Conservation (phyloP, 2,797 vertebrate species). For the Dipus sagitta region DNA sequence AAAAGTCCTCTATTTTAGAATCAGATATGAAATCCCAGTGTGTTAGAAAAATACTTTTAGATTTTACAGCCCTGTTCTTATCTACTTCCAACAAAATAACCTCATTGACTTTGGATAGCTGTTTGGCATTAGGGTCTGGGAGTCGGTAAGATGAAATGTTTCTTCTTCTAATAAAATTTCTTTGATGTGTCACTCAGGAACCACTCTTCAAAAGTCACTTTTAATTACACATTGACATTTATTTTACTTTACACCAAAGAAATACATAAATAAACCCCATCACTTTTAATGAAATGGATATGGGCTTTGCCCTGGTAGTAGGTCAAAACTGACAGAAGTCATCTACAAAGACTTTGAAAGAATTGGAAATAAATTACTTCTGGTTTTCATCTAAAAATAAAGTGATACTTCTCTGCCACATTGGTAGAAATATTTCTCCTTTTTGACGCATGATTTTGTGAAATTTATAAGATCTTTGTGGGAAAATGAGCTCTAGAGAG, state of each 20-base stretch:
- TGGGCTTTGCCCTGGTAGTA: constrained; percentile 32
- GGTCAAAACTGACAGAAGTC: constrained; percentile 64
- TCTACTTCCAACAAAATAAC: neutral
- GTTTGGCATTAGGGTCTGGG: neutral
- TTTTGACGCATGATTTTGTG: constrained; percentile 53
- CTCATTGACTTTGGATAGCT: constrained; percentile 15
- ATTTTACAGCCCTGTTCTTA: neutral
- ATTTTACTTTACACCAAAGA: constrained; percentile 49
- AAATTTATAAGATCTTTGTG: constrained; percentile 59
- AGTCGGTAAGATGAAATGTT: neutral
- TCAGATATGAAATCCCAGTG: neutral
- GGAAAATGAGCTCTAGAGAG: constrained; percentile 68
- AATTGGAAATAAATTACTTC: constrained; percentile 55
- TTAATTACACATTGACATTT: constrained; percentile 71
- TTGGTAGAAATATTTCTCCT: constrained; percentile 39
- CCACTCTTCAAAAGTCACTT: constrained; percentile 60
- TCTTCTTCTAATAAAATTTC: constrained; percentile 48
- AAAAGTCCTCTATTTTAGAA: neutral
- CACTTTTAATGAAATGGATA: constrained; percentile 60
- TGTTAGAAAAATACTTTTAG: constrained; percentile 13
- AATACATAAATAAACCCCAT: constrained; percentile 57
- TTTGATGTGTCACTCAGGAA: constrained; percentile 33
- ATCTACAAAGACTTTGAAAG: constrained; percentile 58
- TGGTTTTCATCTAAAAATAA: constrained; percentile 72
- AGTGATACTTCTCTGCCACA: constrained; percentile 44